Evolutionary conservation across 2,113 vertebrate species (phyloP), one percentile per base, ranked within the genome.

Genomic region (Erythrolamprus reginae): DNA sequence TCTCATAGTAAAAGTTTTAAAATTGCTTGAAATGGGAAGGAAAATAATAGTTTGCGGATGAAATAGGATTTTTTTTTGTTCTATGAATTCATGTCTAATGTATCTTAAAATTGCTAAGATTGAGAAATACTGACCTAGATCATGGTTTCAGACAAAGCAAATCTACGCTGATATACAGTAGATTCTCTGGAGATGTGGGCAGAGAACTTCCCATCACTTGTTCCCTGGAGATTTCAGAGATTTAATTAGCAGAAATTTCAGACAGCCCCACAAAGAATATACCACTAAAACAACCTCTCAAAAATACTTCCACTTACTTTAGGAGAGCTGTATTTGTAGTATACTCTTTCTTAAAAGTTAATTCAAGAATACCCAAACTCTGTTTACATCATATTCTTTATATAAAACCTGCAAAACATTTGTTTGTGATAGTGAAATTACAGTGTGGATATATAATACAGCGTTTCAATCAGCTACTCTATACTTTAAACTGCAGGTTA

Each of bases 391-490:
- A 38, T 38, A 38, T 77, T 77, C 33, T 77, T 77, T 77, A 77
- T 77, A 77, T 87, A 86, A 93, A 92, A 92, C 53, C 50, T n/a
- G 13, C 26, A 84, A 48, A 50, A 53, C 52, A 86, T 92, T 95
- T 94, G 10, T 90, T 89, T 89, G 86, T 55, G 42, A 88, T 92
- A 84, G 23, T 93, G 88, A 89, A 87, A 82, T 89, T 87, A 4
- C 51, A 86, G 9, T 1, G 3, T 48, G 19, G 45, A 38, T 91
- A 48, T n/a, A 58, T 50, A 56, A 24, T 23, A 8, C 26, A 88
- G 53, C 50, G 21, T 56, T 28, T 91, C 48, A 70, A 48, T 90
- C 88, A 33, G 28, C 82, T 90, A 86, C 85, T 89, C 88, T 88
- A 86, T 85, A 90, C 88, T 89, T 55, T n/a, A 82, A 17, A 0